Evolutionary conservation across 2,113 vertebrate genomes (phyloP).

Genomic region (Castor canadensis): DNA sequence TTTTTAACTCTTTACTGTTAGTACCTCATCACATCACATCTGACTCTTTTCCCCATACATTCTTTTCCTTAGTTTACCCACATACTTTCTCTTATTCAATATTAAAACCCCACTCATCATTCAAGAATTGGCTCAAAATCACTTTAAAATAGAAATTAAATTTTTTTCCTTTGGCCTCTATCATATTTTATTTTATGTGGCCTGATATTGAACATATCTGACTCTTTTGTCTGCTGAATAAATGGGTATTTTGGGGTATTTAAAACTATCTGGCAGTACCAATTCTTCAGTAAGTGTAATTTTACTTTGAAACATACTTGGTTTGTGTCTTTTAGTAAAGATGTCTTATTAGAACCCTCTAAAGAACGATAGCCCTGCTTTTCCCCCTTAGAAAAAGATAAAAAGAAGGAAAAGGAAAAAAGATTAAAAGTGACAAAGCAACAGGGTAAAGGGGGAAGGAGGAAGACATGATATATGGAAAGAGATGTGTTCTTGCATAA

Average conservation of each 20-base stretch:
- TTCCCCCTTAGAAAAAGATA: background rate
- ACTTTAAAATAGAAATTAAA: background rate
- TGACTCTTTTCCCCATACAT: background rate
- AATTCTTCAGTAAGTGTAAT: background rate
- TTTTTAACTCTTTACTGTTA: background rate
- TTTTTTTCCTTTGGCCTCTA: background rate
- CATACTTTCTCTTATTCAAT: background rate
- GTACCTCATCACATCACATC: background rate
- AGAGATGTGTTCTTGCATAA: background rate
- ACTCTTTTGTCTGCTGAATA: background rate
- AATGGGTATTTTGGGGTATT: constrained; percentile 31
- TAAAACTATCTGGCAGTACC: constrained; percentile 15
- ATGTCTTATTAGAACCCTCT: background rate
- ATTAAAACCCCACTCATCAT: background rate
- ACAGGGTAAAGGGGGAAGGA: background rate
- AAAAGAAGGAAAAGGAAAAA: background rate
- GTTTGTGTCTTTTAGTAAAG: background rate
- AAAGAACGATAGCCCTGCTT: background rate
- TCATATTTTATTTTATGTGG: constrained; percentile 3
- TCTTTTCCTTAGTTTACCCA: background rate
- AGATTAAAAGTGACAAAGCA: background rate
- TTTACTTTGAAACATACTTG: constrained; percentile 7
- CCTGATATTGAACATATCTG: background rate
- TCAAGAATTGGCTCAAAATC: constrained; percentile 15
- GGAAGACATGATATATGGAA: background rate